Evolutionary conservation across 2,113 vertebrate genomes (phyloP).

Genomic region (Pomatostomus ruficeps): DNA sequence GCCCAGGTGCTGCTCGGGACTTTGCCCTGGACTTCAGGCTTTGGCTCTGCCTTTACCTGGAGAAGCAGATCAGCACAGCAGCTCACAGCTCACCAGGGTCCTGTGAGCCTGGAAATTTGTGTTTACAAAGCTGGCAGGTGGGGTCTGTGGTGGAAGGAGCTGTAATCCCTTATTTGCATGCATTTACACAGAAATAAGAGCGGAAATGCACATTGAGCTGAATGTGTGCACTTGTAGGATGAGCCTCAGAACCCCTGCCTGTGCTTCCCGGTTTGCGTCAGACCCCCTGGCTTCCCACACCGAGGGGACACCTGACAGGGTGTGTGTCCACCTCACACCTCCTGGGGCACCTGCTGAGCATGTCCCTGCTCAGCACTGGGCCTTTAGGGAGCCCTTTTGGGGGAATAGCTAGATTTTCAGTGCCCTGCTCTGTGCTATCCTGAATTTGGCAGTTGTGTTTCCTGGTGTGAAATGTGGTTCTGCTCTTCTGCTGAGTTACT

Average conservation of each 20-base stretch:
- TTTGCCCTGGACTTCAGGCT: not conserved
- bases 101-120: not conserved
- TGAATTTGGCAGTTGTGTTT: not conserved
- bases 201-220: not conserved
- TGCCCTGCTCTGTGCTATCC: no score
- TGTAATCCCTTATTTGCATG: not conserved
- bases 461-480: not conserved
- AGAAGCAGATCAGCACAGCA: not conserved
- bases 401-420: not conserved
- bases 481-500: not conserved
- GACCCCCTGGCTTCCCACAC: not conserved
- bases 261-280: fast-evolving
- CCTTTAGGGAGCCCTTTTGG: not conserved
- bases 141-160: not conserved
- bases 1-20: not conserved
- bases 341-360: not conserved
- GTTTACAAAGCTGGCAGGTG: not conserved
- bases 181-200: not conserved
- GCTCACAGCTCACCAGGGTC: not conserved
- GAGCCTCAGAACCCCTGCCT: not conserved
- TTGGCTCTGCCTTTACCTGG: not conserved
- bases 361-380: fast-evolving
- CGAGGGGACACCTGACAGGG: no score
- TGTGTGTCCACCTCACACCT: not conserved
- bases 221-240: fast-evolving